phyloP scores from a whole-genome alignment of 2,113 vertebrate genomes.

The Apteryx owenii region DNA sequence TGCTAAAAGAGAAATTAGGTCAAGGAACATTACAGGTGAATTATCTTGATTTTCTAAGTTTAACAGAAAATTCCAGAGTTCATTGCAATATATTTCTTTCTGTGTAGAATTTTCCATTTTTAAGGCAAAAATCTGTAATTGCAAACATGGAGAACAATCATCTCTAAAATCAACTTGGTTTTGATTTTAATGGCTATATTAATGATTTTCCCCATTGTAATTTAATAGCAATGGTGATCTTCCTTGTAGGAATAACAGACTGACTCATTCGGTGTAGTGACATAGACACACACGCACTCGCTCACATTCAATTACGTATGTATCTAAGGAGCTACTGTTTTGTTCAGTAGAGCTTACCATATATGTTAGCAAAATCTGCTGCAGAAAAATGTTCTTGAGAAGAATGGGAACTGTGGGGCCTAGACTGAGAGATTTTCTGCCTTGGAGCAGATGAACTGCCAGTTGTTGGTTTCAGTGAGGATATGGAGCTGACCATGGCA shows the following conservation, averaged over 20 bases:
- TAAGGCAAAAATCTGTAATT: constrained; percentile 19
- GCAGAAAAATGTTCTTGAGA: background rate
- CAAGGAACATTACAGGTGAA: constrained; percentile 13
- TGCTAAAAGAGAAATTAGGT: background rate
- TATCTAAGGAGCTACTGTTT: background rate
- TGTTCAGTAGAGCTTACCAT: background rate
- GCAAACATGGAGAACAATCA: background rate
- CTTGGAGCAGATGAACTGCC: background rate
- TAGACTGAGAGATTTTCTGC: background rate
- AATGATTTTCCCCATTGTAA: constrained; percentile 20
- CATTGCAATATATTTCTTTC: background rate
- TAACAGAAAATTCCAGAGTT: background rate
- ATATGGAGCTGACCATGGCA: background rate
- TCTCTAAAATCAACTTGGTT: constrained; percentile 9
- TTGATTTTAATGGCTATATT: constrained; percentile 29
- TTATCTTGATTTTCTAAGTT: constrained; percentile 2
- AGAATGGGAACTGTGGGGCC: background rate
- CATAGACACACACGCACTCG: background rate
- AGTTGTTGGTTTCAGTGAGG: background rate
- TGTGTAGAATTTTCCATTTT: background rate
- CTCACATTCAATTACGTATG: background rate
- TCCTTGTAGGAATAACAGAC: background rate
- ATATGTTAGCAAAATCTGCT: background rate
- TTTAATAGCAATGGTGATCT: constrained; percentile 20
- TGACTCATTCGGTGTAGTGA: background rate